Evolutionary conservation across 37 sponge, comb jelly and placozoan genomes (phyloP).

Genomic region (Cladorhizidae sp.): DNA sequence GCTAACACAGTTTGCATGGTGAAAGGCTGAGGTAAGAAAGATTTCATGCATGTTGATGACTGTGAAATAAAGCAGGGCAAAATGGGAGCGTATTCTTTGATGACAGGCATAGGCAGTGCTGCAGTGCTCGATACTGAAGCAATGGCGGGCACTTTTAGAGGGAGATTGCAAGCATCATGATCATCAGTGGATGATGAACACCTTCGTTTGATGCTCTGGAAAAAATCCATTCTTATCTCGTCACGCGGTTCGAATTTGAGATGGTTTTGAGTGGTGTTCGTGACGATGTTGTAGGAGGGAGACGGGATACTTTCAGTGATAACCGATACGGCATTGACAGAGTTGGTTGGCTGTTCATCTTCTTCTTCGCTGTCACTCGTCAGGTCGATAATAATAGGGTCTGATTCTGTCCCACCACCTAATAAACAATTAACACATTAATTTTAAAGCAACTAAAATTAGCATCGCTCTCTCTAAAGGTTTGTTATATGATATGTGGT

Average conservation of each 20-base stretch:
- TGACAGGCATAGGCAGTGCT: slow-evolving; percentile 8
- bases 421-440: no score
- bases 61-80: not conserved
- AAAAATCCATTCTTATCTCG: not conserved
- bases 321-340: not conserved
- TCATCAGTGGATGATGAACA: slow-evolving; percentile 7
- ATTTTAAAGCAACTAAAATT: no score
- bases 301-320: not conserved
- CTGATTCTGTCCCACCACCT: not conserved
- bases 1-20: slow-evolving; percentile 10
- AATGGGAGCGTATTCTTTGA: slow-evolving; percentile 12
- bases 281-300: not conserved
- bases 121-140: not conserved
- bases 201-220: slow-evolving; percentile 7
- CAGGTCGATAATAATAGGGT: slow-evolving; percentile 54
- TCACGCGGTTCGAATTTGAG: not conserved
- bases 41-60: not conserved
- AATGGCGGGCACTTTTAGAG: not conserved
- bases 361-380: slow-evolving; percentile 55
- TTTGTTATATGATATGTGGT: no score
- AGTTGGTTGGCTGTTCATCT: not conserved
- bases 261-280: not conserved
- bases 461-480: no score
- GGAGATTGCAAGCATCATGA: not conserved
- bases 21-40: not conserved